Percentiles rank a stretch among this genome's conserved stretches.
Conservation (phyloP, 2,113 vertebrate genomes). For the Tragulus kanchil region DNA sequence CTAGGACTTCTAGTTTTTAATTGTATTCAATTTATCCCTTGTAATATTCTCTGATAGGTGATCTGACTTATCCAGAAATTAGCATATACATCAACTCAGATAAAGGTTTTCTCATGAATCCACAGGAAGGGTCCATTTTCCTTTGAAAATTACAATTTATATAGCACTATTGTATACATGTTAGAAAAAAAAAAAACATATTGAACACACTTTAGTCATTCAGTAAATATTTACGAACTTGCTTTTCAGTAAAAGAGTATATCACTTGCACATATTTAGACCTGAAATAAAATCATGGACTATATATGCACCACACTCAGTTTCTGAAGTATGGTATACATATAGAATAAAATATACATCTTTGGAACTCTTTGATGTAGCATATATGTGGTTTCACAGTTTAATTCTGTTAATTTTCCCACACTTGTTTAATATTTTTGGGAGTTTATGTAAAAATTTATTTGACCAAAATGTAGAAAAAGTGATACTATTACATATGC, state of each 20-base stretch:
- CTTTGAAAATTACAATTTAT: neutral
- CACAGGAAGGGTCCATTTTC: neutral
- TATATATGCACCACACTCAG: neutral
- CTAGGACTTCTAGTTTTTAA: neutral
- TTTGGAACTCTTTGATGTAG: neutral
- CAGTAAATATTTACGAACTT: neutral
- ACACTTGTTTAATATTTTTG: neutral
- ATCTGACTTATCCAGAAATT: neutral
- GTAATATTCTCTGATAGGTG: neutral
- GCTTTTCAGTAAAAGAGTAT: neutral
- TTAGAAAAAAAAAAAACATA: neutral
- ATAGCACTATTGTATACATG: neutral
- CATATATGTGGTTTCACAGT: neutral
- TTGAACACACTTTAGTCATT: neutral
- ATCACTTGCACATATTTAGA: neutral
- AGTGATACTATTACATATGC: too few relatives aligned
- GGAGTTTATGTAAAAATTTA: too few relatives aligned
- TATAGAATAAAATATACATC: neutral
- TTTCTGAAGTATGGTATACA: neutral
- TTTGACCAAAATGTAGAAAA: too few relatives aligned
- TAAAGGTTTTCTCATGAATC: neutral
- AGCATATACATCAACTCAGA: neutral
- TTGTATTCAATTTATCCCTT: neutral
- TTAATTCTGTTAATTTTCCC: neutral
- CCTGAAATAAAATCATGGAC: neutral